phyloP scores from a whole-genome alignment of 2,113 vertebrate genomes.

The Tetraodon nigroviridis region DNA sequence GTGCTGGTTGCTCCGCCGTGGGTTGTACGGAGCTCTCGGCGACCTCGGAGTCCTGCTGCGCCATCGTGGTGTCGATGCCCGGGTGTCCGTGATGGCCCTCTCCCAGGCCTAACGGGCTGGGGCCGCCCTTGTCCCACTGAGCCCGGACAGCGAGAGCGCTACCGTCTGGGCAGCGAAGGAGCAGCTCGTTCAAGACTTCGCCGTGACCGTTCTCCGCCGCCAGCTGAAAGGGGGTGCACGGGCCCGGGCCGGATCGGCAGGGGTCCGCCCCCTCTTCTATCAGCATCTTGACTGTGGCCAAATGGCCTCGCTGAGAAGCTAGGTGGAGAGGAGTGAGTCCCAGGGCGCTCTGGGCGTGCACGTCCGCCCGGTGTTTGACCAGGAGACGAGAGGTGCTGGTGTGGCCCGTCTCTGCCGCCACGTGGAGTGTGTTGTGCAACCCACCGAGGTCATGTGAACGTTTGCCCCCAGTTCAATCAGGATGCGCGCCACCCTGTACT shows the following conservation, averaged over 20 bases:
- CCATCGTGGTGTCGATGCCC: constrained; percentile 74
- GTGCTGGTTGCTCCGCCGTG: constrained; percentile 6
- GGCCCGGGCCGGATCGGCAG: constrained; percentile 54
- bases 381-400: constrained; percentile 91
- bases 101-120: constrained; percentile 79
- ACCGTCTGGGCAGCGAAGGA: constrained; percentile 67
- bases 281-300: constrained; percentile 84
- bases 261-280: constrained; percentile 79
- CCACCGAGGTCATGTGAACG: constrained; percentile 69
- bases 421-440: constrained; percentile 80
- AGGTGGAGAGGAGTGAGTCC: constrained; percentile 86
- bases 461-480: constrained; percentile 84
- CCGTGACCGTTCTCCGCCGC: constrained; percentile 81
- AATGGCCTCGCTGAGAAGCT: constrained; percentile 79
- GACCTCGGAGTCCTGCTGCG: constrained; percentile 53
- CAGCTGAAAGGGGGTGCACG: constrained; percentile 79
- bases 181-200: constrained; percentile 81
- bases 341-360: constrained; percentile 70
- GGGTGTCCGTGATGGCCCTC: constrained; percentile 74
- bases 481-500: constrained; percentile 90
- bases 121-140: constrained; percentile 73
- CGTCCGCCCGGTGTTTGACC: constrained; percentile 79
- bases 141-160: constrained; percentile 26
- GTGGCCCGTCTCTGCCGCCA: constrained; percentile 90
- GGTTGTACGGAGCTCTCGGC: constrained; percentile 40